Conservation (phyloP, 2,113 vertebrate genomes). For the Melanotaenia duboulayi region DNA sequence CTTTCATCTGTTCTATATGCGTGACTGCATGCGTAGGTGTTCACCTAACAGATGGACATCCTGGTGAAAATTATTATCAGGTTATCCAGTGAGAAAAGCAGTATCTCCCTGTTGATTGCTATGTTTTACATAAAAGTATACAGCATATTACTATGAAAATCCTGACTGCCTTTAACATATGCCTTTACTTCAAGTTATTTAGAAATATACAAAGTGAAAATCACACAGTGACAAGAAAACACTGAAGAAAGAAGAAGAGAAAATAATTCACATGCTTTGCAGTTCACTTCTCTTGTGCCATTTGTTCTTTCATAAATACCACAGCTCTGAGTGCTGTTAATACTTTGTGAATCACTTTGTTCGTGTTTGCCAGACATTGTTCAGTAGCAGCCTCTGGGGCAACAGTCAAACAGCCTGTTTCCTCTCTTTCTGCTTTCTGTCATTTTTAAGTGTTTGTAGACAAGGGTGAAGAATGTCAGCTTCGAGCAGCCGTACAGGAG, state of each 20-base stretch:
- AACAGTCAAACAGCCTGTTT: conserved; percentile 63
- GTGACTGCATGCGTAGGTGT: conserved; percentile 46
- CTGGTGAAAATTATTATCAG: conserved; percentile 76
- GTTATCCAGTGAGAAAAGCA: conserved; percentile 68
- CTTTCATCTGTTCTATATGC: conserved; percentile 46
- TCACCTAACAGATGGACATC: conserved; percentile 72
- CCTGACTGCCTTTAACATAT: conserved; percentile 43
- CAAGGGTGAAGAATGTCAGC: conserved; percentile 66
- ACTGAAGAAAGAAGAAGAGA: background rate
- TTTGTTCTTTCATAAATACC: conserved; percentile 55
- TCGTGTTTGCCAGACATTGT: conserved; percentile 65
- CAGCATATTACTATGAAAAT: conserved; percentile 40
- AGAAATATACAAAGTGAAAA: conserved; percentile 22
- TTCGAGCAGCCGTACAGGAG: conserved; percentile 56
- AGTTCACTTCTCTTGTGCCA: conserved; percentile 40
- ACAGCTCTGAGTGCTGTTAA: conserved; percentile 50
- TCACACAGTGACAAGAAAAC: conserved; percentile 39
- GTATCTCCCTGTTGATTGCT: conserved; percentile 61
- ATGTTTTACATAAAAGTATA: conserved; percentile 67
- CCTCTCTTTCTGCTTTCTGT: conserved; percentile 68
- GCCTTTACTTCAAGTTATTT: conserved; percentile 49
- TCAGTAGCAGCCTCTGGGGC: conserved; percentile 67
- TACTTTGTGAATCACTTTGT: conserved; percentile 68
- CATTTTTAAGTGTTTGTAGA: conserved; percentile 70
- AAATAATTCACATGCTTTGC: conserved; percentile 25